A percentile compares a stretch with the other conserved stretches of the same genome.
Conservation (phyloP, 2,113 vertebrate species). For the Chlorodrepanis virens region DNA sequence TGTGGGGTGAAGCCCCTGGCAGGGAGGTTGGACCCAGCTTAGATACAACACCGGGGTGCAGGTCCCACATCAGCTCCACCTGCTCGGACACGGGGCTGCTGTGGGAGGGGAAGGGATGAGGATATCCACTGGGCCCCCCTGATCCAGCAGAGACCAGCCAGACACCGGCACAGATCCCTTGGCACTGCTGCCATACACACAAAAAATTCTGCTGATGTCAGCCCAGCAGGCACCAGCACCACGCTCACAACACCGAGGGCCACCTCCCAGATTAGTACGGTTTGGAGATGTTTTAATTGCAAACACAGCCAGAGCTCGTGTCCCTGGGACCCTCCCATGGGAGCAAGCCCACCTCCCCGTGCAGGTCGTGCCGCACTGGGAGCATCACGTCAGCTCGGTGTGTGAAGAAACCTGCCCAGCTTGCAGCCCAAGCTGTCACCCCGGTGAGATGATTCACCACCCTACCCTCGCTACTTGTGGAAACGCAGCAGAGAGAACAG, state of each 20-base stretch:
- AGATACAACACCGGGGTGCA: not conserved
- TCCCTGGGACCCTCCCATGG: not conserved
- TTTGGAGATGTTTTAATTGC: not conserved
- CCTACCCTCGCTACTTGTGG: not conserved
- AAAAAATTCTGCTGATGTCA: not conserved
- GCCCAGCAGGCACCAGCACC: not conserved
- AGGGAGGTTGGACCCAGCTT: not conserved
- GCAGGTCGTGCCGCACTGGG: not conserved
- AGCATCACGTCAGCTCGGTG: fast-evolving
- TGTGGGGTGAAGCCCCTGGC: not conserved
- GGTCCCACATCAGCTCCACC: not conserved
- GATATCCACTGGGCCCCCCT: not conserved
- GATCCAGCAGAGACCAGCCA: not conserved
- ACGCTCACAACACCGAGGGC: fast-evolving
- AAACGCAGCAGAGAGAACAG: not conserved
- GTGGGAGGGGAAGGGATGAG: not conserved
- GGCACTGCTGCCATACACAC: too few species aligned
- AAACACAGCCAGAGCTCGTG: not conserved
- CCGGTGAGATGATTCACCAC: not conserved
- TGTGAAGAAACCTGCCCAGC: not conserved
- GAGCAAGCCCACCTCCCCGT: not conserved
- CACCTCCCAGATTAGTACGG: not conserved
- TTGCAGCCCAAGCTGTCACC: not conserved
- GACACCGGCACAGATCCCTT: not conserved
- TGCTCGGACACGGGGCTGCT: fast-evolving